Evolutionary conservation across 2,797 vertebrate species (phyloP).

Genomic region (Liasis olivaceus): DNA sequence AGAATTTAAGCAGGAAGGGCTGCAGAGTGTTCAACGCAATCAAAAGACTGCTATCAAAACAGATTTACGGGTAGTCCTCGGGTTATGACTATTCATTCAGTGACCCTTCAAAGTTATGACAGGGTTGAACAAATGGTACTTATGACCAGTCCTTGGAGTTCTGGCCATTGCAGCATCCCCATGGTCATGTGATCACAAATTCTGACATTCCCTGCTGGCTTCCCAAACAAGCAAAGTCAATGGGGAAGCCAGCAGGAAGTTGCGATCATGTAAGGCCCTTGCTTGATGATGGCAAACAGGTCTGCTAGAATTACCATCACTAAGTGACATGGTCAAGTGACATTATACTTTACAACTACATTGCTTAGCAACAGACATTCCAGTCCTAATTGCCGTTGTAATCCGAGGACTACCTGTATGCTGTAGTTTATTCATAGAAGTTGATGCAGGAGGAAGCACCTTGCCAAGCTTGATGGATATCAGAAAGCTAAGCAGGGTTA

Average conservation of each 20-base stretch:
- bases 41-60: neutral
- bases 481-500: neutral
- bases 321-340: neutral
- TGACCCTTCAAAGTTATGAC: neutral
- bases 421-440: neutral
- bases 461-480: neutral
- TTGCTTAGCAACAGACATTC: neutral
- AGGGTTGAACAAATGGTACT: neutral
- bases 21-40: rapidly evolving
- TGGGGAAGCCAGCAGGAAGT: neutral
- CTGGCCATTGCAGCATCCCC: neutral
- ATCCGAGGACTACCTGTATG: neutral
- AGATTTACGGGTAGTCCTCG: neutral
- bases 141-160: neutral
- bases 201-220: neutral
- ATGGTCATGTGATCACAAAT: neutral
- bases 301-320: neutral
- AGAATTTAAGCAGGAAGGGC: neutral
- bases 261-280: neutral
- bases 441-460: neutral
- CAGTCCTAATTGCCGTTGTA: neutral
- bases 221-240: neutral
- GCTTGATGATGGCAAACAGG: neutral
- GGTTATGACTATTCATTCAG: neutral
- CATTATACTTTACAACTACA: neutral